These are phyloP conservation scores for Piscicola geometra DNA, from an alignment of 2,888 invertebrate species.

Conservation along the genomic window DNA sequence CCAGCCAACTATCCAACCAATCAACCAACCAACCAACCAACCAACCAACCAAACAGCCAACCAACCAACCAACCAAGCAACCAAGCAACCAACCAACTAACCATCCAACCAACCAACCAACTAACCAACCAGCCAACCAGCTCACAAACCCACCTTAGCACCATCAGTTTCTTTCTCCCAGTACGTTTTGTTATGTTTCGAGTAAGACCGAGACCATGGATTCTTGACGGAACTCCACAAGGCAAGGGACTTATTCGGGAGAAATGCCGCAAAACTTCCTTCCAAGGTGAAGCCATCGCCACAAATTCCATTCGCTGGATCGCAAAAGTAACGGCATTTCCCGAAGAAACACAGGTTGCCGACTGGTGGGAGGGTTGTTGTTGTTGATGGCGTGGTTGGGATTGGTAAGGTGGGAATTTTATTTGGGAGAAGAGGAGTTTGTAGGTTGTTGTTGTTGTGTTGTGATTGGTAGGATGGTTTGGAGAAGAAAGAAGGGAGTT, in stretches of 20 bases:
- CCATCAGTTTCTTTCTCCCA: constrained; percentile 76
- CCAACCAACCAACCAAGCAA: neutral
- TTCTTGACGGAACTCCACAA: constrained; percentile 60
- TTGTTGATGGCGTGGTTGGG: too few species aligned
- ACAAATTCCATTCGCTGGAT: constrained; percentile 74
- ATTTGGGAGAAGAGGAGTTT: too few species aligned
- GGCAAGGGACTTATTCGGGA: constrained; percentile 68
- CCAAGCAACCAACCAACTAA: neutral
- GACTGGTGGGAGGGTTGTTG: constrained; percentile 45
- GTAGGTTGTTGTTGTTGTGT: too few species aligned
- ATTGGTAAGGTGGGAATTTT: too few species aligned
- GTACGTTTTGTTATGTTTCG: constrained; percentile 70
- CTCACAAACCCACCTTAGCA: neutral
- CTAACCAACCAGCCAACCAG: neutral
- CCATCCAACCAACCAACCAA: neutral
- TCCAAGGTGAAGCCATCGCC: constrained; percentile 85
- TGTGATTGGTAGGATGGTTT: too few species aligned
- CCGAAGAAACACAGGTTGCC: constrained; percentile 59
- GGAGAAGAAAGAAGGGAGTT: too few species aligned
- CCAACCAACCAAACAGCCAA: neutral
- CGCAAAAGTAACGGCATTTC: constrained; percentile 61
- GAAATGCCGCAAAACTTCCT: constrained; percentile 90
- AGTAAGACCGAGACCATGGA: constrained; percentile 87
- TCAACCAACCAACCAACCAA: neutral
- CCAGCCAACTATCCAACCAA: neutral